Evolutionary conservation across 2,888 invertebrate genomes (phyloP).

Genomic region (Spilarctia lutea): DNA sequence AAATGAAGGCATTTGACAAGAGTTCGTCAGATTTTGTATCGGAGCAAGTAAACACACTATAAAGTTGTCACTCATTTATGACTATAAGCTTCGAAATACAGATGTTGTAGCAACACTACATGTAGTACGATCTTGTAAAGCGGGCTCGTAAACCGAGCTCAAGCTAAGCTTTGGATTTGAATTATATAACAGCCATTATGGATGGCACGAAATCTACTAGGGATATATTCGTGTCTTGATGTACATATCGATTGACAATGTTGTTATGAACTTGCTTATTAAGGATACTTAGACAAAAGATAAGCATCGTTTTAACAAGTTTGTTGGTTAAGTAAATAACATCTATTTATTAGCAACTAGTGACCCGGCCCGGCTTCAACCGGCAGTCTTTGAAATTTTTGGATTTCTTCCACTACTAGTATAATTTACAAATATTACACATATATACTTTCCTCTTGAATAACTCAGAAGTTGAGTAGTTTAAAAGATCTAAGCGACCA

Average conservation of each 20-base stretch:
- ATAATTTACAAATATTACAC: no score
- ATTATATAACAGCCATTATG: conserved; percentile 3
- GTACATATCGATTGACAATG: neutral
- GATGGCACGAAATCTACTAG: neutral
- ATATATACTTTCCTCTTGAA: no score
- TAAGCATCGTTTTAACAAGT: neutral
- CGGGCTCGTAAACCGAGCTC: neutral
- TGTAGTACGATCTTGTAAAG: neutral
- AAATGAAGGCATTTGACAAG: neutral
- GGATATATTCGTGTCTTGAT: neutral
- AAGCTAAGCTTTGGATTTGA: conserved; percentile 1
- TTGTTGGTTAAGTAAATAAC: neutral
- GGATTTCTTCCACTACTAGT: no score
- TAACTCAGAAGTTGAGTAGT: no score
- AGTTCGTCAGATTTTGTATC: neutral
- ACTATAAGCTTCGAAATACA: neutral
- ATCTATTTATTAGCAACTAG: neutral
- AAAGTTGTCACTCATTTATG: neutral
- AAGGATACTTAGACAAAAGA: neutral
- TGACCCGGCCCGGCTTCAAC: no score
- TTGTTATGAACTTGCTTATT: neutral
- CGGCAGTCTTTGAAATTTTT: no score
- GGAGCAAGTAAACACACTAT: neutral
- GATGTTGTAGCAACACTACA: neutral
- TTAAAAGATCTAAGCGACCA: no score